Evolutionary conservation across 2,113 vertebrate species (phyloP).

Genomic region (Laticauda colubrina): DNA sequence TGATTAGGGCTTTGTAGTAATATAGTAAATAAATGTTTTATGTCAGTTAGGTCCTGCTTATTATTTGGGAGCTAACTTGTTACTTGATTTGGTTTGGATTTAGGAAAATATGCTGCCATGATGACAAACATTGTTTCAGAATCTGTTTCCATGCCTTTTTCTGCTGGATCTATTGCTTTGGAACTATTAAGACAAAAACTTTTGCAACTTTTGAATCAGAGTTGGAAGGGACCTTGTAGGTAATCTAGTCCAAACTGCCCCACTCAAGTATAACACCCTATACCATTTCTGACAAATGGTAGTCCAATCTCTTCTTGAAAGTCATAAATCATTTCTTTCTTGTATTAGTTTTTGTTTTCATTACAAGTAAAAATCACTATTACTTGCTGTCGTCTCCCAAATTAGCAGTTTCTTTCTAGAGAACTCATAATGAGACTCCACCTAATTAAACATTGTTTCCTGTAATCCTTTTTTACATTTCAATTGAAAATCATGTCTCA

Average conservation of each 20-base stretch:
- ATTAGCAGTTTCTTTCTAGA: neutral
- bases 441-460: neutral
- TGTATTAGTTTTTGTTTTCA: neutral
- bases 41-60: neutral
- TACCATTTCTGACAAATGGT: too few species aligned
- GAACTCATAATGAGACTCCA: neutral
- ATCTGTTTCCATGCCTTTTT: neutral
- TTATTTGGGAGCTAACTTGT: neutral
- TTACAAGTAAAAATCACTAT: neutral
- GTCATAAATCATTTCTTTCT: neutral
- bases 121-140: neutral
- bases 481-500: neutral
- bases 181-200: neutral
- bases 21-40: neutral
- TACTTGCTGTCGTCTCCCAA: neutral
- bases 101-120: neutral
- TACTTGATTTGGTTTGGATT: neutral
- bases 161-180: neutral
- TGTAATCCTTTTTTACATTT: neutral
- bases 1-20: neutral
- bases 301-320: too few species aligned
- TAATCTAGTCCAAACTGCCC: too few species aligned
- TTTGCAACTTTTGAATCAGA: neutral
- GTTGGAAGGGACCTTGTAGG: too few species aligned
- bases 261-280: too few species aligned